Conservation (phyloP, 2,113 vertebrate genomes). For the Solenodon paradoxus region DNA sequence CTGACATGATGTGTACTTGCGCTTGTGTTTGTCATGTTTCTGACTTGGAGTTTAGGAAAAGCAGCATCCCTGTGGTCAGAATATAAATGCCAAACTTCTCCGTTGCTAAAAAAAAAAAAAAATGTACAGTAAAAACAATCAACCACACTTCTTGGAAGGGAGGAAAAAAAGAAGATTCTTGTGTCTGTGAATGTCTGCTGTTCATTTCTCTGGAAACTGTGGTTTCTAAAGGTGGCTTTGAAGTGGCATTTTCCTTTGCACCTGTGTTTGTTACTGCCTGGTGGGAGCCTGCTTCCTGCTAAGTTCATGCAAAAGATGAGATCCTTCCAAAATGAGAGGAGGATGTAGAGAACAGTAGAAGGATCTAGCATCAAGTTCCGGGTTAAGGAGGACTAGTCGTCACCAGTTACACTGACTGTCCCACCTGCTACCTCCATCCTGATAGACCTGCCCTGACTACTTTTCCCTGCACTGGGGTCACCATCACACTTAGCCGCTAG, state of each 20-base stretch:
- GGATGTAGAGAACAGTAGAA: background rate
- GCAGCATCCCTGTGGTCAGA: slow-evolving; percentile 76
- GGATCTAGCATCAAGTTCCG: background rate
- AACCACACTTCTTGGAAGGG: slow-evolving; percentile 67
- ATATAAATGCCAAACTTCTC: slow-evolving; percentile 69
- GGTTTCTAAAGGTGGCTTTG: slow-evolving; percentile 40
- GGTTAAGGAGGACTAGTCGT: background rate
- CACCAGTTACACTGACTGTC: background rate
- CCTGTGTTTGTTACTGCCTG: background rate
- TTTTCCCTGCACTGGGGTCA: background rate
- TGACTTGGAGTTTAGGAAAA: slow-evolving; percentile 81
- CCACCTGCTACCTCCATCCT: rapidly evolving
- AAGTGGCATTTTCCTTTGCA: slow-evolving; percentile 1
- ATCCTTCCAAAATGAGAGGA: background rate
- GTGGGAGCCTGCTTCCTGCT: slow-evolving; percentile 7
- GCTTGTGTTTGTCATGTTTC: slow-evolving; percentile 81
- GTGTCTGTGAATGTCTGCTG: slow-evolving; percentile 46
- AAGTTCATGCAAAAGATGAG: background rate
- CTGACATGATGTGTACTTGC: slow-evolving; percentile 78
- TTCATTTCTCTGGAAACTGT: slow-evolving; percentile 58
- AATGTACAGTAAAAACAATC: slow-evolving; percentile 58
- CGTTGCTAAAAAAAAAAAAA: slow-evolving; percentile 77
- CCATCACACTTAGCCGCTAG: background rate
- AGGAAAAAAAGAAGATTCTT: slow-evolving; percentile 20
- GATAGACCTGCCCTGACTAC: background rate